Base-by-base conservation (phyloP, 2,888 invertebrate genomes). In the Trachelus stipa region DNA sequence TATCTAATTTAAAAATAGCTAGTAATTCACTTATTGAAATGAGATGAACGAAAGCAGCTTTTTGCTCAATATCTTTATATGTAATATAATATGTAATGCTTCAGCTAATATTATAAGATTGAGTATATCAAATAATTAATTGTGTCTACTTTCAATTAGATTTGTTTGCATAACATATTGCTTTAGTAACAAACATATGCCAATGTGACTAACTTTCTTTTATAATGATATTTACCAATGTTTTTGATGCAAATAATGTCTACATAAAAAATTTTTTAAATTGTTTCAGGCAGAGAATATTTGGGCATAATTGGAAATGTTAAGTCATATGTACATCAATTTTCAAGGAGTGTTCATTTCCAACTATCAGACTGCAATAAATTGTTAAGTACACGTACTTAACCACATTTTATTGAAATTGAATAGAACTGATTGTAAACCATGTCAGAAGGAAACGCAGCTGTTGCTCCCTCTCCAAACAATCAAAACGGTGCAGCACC, bases 381-480 rank as follows among this genome's bases (percentile, higher is more conserved):
- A 71, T 33, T 34, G 71, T 71, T 71, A 71, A 71, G 33, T 34
- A 71, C 9, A 15, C 30, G 31, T 71, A 71, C 71, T 31, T 71
- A 31, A 71, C 31, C 1, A 34, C 15, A 23, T 34, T 31, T 34
- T 71, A 12, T 71, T 15, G 1, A 12, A 71, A 71, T 23, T 56
- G 33, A 34, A 33, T 71, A 33, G 31, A 9, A 71, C 33, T 15
- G 71, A 11, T 71, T 71, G 31, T 15, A 34, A 71, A 71, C 30
- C 81, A 90, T 90, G 90, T 84, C 90, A 77, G 87, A 87, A 83
- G 83, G 81, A 74, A 86, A 88, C 75, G 85, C 82, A 77, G 83
- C 84, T 73, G 81, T 84, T 80, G 81, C 83, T 75, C 87, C 86
- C 73, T 80, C 86, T 77, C 80, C 81, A 31, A 88, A 88, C 80